Percentiles rank a stretch among this genome's conserved stretches.
These are phyloP conservation scores for Girardinichthys multiradiatus DNA, from an alignment of 2,113 vertebrate species.

Conservation along the genomic window DNA sequence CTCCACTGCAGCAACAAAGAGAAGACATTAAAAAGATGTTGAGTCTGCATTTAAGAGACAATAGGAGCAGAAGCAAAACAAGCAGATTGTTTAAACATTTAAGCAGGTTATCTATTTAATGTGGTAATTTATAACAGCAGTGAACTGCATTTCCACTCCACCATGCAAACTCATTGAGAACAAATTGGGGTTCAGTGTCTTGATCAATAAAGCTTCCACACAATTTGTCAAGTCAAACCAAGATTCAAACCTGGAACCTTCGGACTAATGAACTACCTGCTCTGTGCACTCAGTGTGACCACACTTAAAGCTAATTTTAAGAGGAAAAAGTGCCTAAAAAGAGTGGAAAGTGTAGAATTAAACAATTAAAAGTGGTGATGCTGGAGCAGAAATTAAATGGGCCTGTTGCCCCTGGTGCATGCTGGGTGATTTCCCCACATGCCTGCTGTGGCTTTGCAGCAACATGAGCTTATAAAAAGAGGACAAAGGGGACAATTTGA, in stretches of 20 bases:
- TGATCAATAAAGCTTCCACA: background rate
- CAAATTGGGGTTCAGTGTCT: background rate
- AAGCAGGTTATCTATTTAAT: constrained; percentile 15
- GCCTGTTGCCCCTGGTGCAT: constrained; percentile 20
- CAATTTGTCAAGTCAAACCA: constrained; percentile 1
- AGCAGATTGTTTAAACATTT: constrained; percentile 15
- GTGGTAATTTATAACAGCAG: constrained; percentile 11
- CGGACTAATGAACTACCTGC: background rate
- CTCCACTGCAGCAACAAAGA: background rate
- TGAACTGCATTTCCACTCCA: background rate
- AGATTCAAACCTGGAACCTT: constrained; percentile 1
- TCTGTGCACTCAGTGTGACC: background rate
- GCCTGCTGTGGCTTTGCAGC: constrained; percentile 4
- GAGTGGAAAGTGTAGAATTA: background rate
- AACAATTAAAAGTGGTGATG: constrained; percentile 10
- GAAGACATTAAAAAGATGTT: constrained; percentile 16
- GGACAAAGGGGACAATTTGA: constrained; percentile 6
- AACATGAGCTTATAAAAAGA: background rate
- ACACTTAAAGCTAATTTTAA: background rate
- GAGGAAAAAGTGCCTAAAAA: background rate
- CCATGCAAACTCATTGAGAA: background rate
- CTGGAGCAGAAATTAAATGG: constrained; percentile 1
- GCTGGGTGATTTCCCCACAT: constrained; percentile 23
- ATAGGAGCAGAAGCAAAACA: constrained; percentile 1
- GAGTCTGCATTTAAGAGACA: constrained; percentile 12